Evolutionary conservation across 2,888 invertebrate genomes (phyloP), one percentile per base, ranked within the genome.

Genomic region (Caenorhabditis sinica): DNA sequence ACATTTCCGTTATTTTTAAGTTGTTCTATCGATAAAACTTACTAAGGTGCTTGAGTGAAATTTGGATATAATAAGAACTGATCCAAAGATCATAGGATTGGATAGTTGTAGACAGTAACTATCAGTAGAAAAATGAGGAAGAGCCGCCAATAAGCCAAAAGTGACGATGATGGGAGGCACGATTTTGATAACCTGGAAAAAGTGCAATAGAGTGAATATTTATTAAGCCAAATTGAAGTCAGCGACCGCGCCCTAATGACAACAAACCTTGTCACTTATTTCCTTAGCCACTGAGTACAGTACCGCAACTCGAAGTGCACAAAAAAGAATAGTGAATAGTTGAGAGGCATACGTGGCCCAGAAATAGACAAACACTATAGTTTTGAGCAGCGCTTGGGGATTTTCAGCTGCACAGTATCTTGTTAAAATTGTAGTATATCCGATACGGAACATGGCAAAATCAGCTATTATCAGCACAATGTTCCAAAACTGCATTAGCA

Each of bases 401-500:
- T 73, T 63, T 13, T 28, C n/a, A n/a, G 40, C 5, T 2, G 77
- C 58, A 58, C 68, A 80, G 40, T 36, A 80, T 25, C 51, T 25
- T 6, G 80, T 80, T 25, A 73, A 2, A 9, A 73, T 15, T 0
- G 51, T 30, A 13, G 80, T 60, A 15, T 33, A 51, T 11, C 66
- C 66, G 2, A 80, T 33, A 3, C 80, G 80, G 8, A 60, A 58
- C 45, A 73, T 49, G 2, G 56, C 4, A 43, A 66, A 73, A 11
- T 80, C 80, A 0, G 28, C 17, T 17, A 80, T 13, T 3, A 73
- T 28, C 3, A 36, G 17, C n/a, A 51, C 13, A 40, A 49, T 80
- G 20, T 45, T 66, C 49, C 49, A 80, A 36, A 80, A 49, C 45
- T 80, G 80, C 80, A 80, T 80, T 1, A 60, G 51, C 4, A 73